phyloP scores from a whole-genome alignment of 2,888 invertebrate species.

The Chloroclysta siterata region DNA sequence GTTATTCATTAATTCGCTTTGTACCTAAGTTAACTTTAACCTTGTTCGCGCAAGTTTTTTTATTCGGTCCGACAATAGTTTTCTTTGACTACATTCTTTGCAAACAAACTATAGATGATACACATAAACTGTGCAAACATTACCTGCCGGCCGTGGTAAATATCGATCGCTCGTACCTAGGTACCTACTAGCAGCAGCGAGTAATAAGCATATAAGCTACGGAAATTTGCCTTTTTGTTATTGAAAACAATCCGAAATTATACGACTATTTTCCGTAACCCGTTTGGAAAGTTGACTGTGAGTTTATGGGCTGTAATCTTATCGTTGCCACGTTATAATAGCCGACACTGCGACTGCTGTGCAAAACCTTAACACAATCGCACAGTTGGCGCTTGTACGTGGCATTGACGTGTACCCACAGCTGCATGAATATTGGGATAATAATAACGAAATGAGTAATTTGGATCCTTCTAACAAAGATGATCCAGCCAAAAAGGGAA shows the following conservation, averaged over 20 bases:
- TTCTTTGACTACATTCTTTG: no score
- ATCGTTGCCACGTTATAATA: slow-evolving; percentile 52
- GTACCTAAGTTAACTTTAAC: no score
- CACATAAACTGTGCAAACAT: not conserved
- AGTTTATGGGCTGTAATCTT: slow-evolving; percentile 45
- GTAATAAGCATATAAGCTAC: not conserved
- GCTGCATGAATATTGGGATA: slow-evolving; percentile 28
- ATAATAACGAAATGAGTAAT: slow-evolving; percentile 53
- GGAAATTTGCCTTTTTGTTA: slow-evolving; percentile 40
- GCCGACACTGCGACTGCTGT: slow-evolving; percentile 47
- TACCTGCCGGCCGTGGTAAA: not conserved
- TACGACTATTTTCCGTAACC: slow-evolving; percentile 55
- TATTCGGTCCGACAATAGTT: no score
- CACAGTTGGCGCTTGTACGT: slow-evolving; percentile 71
- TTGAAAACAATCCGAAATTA: slow-evolving; percentile 52
- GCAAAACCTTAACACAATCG: slow-evolving; percentile 66
- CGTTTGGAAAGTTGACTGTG: slow-evolving; percentile 29
- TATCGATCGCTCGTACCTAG: not conserved
- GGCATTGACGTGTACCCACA: slow-evolving; percentile 64
- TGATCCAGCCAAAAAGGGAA: slow-evolving; percentile 45
- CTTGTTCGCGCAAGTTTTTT: no score
- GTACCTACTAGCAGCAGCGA: not conserved
- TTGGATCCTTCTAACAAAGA: slow-evolving; percentile 50
- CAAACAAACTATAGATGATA: no score
- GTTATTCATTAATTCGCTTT: no score